Conservation (phyloP, 2,888 invertebrate genomes). For the Rhyacophila evoluta region DNA sequence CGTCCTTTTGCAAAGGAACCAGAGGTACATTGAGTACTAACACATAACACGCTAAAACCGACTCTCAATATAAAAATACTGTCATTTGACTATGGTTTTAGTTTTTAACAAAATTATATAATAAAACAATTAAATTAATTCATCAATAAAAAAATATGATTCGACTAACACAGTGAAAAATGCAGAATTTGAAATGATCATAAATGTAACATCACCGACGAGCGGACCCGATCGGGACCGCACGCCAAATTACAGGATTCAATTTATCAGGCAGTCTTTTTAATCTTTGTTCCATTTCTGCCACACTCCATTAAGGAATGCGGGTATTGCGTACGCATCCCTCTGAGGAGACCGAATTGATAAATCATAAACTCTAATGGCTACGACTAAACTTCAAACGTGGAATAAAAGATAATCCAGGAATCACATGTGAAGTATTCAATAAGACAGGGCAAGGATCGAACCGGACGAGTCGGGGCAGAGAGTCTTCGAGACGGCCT, state of each 20-base stretch:
- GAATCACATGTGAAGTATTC: constrained; percentile 48
- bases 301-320: constrained; percentile 63
- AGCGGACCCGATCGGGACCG: constrained; percentile 18
- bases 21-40: constrained; percentile 46
- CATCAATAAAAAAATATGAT: constrained; percentile 69
- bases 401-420: constrained; percentile 51
- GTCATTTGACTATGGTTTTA: constrained; percentile 70
- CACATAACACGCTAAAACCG: constrained; percentile 66
- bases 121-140: constrained; percentile 59
- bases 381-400: constrained; percentile 62
- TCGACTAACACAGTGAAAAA: constrained; percentile 71
- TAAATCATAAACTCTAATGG: constrained; percentile 63
- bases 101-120: constrained; percentile 66
- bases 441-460: background rate
- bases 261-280: constrained; percentile 32
- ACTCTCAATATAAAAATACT: constrained; percentile 72
- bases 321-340: constrained; percentile 71
- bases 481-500: background rate
- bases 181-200: constrained; percentile 71
- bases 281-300: constrained; percentile 27
- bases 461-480: background rate
- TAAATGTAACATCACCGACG: constrained; percentile 55
- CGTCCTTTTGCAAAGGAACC: constrained; percentile 56
- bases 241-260: constrained; percentile 10
- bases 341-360: constrained; percentile 56